Evolutionary conservation across 2,888 invertebrate species (phyloP), one percentile per base, ranked within the genome.

Genomic region (Branchipolynoe longqiensis): DNA sequence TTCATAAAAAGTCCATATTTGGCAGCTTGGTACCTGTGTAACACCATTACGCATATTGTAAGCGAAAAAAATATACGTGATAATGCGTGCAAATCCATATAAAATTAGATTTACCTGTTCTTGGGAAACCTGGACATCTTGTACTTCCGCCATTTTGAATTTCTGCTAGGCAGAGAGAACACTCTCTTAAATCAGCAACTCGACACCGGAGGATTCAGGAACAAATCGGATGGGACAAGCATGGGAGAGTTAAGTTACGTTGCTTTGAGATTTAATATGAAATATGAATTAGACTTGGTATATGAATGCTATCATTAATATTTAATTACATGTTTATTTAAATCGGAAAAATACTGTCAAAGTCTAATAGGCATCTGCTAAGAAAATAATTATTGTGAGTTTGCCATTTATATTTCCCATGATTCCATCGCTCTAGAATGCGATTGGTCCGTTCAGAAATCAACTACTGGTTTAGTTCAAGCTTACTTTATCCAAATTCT

Each of bases 141-240:
- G 85, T 83, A 85, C 85, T 38, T 85, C 85, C 82, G 85, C 85
- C 85, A 85, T 85, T 85, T 85, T 85, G 73, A 82, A 56, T 73
- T 85, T 85, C 81, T 85, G 85, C 82, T 82, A 82, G 82, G 56
- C 56, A 6, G 58, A 31, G 4, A 3, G 58, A 82, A 22, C n/a
- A 58, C 82, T 38, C 82, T n/a, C n/a, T n/a, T n/a, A n/a, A n/a
- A n/a, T n/a, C n/a, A n/a, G n/a, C n/a, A n/a, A n/a, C n/a, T n/a
- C n/a, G n/a, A n/a, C n/a, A n/a, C n/a, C n/a, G n/a, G n/a, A n/a
- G n/a, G n/a, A n/a, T n/a, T n/a, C n/a, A n/a, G n/a, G n/a, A n/a
- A n/a, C n/a, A n/a, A n/a, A n/a, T n/a, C n/a, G n/a, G n/a, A n/a
- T n/a, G n/a, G n/a, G n/a, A n/a, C n/a, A n/a, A n/a, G n/a, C n/a